Percentiles rank a stretch among this genome's conserved stretches.
Evolutionary conservation across 2,797 vertebrate species (phyloP).

Genomic region (Strix occidentalis): DNA sequence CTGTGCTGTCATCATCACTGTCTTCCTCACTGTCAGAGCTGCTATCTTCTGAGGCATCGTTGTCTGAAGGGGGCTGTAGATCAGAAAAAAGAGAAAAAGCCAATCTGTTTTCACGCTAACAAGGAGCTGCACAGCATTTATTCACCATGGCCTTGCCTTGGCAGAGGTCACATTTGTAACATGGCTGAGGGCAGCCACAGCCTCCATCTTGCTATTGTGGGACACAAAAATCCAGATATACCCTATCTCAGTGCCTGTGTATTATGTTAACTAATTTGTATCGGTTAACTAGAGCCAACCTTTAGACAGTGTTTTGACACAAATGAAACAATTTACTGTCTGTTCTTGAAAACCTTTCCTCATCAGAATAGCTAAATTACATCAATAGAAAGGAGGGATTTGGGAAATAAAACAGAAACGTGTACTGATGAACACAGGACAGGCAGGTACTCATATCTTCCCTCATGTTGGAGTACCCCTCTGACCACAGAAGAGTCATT

Average conservation of each 20-base stretch:
- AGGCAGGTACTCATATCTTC: background rate
- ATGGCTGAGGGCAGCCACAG: background rate
- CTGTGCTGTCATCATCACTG: constrained; percentile 51
- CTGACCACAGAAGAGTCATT: background rate
- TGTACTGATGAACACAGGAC: background rate
- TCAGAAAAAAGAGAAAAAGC: background rate
- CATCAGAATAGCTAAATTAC: background rate
- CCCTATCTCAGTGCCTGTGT: too few relatives aligned
- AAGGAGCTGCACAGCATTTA: background rate
- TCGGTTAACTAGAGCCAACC: background rate
- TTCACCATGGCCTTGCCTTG: background rate
- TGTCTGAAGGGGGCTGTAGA: background rate
- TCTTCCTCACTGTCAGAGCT: constrained; percentile 61
- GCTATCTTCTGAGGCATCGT: constrained; percentile 15
- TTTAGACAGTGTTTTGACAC: background rate
- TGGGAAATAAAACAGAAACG: background rate
- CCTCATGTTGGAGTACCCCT: background rate
- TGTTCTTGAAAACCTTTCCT: background rate
- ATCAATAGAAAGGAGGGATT: background rate
- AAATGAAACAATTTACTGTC: background rate
- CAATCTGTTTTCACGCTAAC: background rate
- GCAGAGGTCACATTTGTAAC: background rate
- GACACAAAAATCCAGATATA: background rate
- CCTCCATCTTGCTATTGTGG: background rate
- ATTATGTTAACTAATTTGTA: background rate